Percentiles rank a stretch among this genome's conserved stretches.
Conservation (phyloP, 2,113 vertebrate species). For the Pan paniscus region DNA sequence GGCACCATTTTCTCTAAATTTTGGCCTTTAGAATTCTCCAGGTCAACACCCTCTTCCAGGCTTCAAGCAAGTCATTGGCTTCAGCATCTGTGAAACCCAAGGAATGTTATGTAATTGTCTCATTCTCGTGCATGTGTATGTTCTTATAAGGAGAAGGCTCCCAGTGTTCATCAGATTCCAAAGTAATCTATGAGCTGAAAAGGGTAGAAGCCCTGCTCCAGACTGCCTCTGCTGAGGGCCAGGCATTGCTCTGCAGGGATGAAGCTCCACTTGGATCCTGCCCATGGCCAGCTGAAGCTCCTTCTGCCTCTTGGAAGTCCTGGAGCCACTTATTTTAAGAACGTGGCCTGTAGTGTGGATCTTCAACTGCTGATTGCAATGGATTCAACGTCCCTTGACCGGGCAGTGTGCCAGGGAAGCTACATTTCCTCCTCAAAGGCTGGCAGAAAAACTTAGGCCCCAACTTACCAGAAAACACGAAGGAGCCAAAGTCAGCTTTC, state of each 20-base stretch:
- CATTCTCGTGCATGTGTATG: background rate
- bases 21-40: background rate
- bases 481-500: background rate
- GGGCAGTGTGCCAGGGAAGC: background rate
- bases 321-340: background rate
- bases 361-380: background rate
- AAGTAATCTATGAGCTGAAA: background rate
- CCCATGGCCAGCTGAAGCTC: background rate
- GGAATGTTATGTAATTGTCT: background rate
- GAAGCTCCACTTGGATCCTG: background rate
- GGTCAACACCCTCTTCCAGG: background rate
- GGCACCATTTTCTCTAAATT: background rate
- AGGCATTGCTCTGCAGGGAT: background rate
- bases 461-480: background rate
- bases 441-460: background rate
- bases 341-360: background rate
- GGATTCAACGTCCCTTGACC: background rate
- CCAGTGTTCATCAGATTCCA: background rate
- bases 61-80: background rate
- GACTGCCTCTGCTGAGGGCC: background rate
- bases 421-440: background rate
- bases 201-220: background rate
- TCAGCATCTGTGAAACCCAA: background rate
- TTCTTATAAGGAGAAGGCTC: background rate
- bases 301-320: background rate